Percentiles rank a stretch among this genome's conserved stretches.
phyloP scores from a whole-genome alignment of 2,797 vertebrate species.

The Adrianichthys oophorus region DNA sequence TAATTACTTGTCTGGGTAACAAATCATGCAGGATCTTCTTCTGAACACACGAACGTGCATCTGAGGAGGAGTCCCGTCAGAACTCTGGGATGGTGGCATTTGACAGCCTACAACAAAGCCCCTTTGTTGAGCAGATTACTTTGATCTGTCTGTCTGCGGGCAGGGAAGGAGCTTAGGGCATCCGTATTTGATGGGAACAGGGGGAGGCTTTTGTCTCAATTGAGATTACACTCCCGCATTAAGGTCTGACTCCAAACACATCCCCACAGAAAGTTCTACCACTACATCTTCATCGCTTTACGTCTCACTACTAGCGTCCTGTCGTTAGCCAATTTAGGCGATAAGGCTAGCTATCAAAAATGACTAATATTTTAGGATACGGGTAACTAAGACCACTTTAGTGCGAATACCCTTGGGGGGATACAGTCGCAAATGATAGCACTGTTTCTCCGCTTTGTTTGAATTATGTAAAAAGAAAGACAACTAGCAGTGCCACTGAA shows the following conservation, averaged over 20 bases:
- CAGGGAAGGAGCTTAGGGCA: constrained; percentile 43
- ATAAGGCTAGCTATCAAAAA: constrained; percentile 36
- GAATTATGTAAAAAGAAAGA: constrained; percentile 7
- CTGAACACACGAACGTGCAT: too few species aligned
- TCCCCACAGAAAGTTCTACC: constrained; percentile 34
- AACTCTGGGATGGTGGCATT: constrained; percentile 43
- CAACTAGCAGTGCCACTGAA: constrained; percentile 35
- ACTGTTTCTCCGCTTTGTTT: constrained; percentile 18
- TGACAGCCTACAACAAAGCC: constrained; percentile 68
- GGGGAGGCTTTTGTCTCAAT: constrained; percentile 30
- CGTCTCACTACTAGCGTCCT: constrained; percentile 20
- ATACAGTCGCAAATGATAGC: neutral
- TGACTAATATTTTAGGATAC: constrained; percentile 11
- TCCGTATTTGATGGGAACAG: constrained; percentile 28
- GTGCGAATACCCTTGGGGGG: neutral
- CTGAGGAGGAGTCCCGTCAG: too few species aligned
- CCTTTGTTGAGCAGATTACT: constrained; percentile 76
- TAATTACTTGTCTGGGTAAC: neutral
- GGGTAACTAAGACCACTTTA: neutral
- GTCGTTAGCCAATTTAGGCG: constrained; percentile 44
- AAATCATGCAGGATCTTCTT: too few species aligned
- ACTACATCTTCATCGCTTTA: constrained; percentile 8
- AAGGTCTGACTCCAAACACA: constrained; percentile 4
- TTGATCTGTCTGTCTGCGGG: constrained; percentile 63
- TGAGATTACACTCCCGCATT: constrained; percentile 4